These are phyloP conservation scores for Nomia melanderi DNA, from an alignment of 1,140 invertebrate genomes.

Conservation along the genomic window DNA sequence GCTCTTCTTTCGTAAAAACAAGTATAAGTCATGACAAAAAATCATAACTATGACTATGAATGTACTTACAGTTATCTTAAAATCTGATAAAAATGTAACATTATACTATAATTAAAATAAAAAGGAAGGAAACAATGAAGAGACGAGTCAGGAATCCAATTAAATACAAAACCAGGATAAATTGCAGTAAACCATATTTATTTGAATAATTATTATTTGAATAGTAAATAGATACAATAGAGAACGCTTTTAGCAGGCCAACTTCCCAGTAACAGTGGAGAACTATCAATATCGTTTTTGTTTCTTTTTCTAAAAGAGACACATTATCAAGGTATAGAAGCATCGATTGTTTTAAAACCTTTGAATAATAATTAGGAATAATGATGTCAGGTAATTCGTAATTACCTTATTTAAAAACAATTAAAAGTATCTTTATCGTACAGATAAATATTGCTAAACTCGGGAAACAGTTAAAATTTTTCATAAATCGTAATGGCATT, in stretches of 20 bases:
- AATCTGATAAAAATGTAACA: too few relatives aligned
- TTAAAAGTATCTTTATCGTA: slow-evolving; percentile 66
- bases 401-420: slow-evolving; percentile 50
- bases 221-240: slow-evolving; percentile 75
- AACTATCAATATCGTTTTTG: slow-evolving; percentile 54
- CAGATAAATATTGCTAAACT: slow-evolving; percentile 69
- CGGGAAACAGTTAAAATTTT: slow-evolving; percentile 71
- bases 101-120: too few relatives aligned
- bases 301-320: slow-evolving; percentile 46
- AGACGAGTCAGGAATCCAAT: not conserved
- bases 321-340: slow-evolving; percentile 44
- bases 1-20: too few relatives aligned
- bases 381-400: slow-evolving; percentile 42
- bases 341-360: slow-evolving; percentile 33
- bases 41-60: too few relatives aligned
- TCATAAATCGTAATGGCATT: slow-evolving; percentile 51
- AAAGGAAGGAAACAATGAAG: too few relatives aligned
- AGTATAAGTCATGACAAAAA: too few relatives aligned
- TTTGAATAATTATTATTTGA: slow-evolving; percentile 74
- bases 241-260: slow-evolving; percentile 72
- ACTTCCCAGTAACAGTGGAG: slow-evolving; percentile 56
- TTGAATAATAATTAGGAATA: slow-evolving; percentile 50
- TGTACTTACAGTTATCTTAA: too few relatives aligned
- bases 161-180: not conserved
- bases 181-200: slow-evolving; percentile 74